These are phyloP conservation scores for Hirudinaria manillensis DNA, from an alignment of 2,888 invertebrate genomes.

Conservation along the genomic window DNA sequence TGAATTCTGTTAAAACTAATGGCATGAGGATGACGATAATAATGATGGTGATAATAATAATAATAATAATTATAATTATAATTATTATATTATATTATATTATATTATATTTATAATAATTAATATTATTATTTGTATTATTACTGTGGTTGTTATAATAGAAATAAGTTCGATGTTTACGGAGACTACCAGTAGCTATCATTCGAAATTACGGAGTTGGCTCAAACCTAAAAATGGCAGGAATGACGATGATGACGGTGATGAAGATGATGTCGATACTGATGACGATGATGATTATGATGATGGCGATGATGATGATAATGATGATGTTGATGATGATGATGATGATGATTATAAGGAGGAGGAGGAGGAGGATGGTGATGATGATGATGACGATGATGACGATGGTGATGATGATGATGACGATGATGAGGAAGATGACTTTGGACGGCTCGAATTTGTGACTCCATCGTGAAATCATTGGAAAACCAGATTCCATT, in stretches of 20 bases:
- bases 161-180: no score
- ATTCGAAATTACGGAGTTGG: no score
- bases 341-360: slow-evolving; percentile 10
- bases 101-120: no score
- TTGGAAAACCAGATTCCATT: no score
- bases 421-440: slow-evolving; percentile 11
- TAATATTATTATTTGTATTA: no score
- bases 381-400: slow-evolving; percentile 24
- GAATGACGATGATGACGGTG: slow-evolving; percentile 21
- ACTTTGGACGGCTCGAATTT: not conserved
- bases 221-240: not conserved
- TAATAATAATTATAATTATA: not conserved
- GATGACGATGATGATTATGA: not conserved
- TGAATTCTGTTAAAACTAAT: no score
- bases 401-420: slow-evolving; percentile 17
- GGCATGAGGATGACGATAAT: not conserved
- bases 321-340: slow-evolving; percentile 8
- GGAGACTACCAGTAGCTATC: no score
- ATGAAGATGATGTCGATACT: not conserved
- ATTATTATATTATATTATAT: not conserved
- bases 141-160: no score
- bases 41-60: not conserved
- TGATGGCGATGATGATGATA: slow-evolving; percentile 5
- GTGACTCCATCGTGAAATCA: no score
- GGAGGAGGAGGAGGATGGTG: slow-evolving; percentile 21